phyloP scores from a whole-genome alignment of 2,888 invertebrate genomes.

The Bhutanitis thaidina region DNA sequence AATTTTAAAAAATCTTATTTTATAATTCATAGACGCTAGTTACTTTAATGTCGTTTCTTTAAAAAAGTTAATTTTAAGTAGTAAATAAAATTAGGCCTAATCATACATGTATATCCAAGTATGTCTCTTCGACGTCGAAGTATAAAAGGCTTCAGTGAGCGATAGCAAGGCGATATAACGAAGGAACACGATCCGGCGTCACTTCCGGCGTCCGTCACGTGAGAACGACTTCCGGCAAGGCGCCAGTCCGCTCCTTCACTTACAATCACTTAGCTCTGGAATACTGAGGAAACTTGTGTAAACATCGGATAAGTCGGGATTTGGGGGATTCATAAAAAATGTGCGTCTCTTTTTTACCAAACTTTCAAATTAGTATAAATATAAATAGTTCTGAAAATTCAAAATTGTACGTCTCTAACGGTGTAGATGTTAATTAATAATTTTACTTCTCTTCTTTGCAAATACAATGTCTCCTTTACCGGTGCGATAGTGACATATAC shows the following conservation, averaged over 20 bases:
- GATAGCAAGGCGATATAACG: constrained; percentile 58
- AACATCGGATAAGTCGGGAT: constrained; percentile 24
- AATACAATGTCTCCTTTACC: too few species aligned
- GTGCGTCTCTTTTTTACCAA: too few species aligned
- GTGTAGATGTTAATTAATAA: too few species aligned
- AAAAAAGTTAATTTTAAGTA: too few species aligned
- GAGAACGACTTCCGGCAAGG: constrained; percentile 74
- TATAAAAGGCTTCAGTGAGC: constrained; percentile 47
- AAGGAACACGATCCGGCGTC: constrained; percentile 71
- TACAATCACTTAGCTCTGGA: constrained; percentile 73
- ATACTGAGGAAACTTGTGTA: constrained; percentile 43
- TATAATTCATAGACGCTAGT: too few species aligned
- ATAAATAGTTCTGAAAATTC: too few species aligned
- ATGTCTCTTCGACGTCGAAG: constrained; percentile 21
- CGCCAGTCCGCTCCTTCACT: constrained; percentile 68
- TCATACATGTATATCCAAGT: not conserved
- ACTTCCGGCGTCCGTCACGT: constrained; percentile 75
- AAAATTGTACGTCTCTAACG: too few species aligned
- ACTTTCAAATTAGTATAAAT: too few species aligned
- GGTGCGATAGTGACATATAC: too few species aligned
- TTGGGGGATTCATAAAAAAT: constrained; percentile 10
- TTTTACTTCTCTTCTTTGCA: too few species aligned
- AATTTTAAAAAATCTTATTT: too few species aligned
- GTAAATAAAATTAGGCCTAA: not conserved
- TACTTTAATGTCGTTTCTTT: too few species aligned